phyloP scores from a whole-genome alignment of 2,113 vertebrate genomes.

The Nymphicus hollandicus region DNA sequence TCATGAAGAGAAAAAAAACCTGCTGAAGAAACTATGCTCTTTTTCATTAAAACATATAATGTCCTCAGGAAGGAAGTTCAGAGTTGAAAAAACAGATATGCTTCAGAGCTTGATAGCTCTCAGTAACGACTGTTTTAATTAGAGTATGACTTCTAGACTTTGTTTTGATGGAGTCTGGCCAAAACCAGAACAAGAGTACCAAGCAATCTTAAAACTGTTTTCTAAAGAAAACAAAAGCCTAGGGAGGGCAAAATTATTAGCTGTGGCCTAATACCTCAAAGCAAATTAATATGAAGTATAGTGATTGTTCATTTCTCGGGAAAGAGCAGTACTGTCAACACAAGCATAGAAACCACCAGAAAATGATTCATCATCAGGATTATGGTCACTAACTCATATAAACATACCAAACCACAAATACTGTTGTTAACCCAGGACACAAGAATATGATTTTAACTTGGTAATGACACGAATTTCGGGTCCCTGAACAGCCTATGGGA shows the following conservation, averaged over 20 bases:
- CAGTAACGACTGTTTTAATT: conserved; percentile 33
- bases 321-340: not conserved
- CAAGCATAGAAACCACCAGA: not conserved
- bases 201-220: not conserved
- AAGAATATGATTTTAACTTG: not conserved
- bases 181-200: not conserved
- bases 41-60: conserved; percentile 35
- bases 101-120: not conserved
- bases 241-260: conserved; percentile 36
- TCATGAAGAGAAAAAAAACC: not conserved
- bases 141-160: conserved; percentile 12
- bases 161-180: conserved; percentile 35
- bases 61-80: conserved; percentile 50
- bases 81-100: conserved; percentile 42
- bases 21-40: conserved; percentile 29
- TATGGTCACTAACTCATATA: not conserved
- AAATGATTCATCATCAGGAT: not conserved
- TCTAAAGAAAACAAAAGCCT: conserved; percentile 51
- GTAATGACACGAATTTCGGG: not conserved
- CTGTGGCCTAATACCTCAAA: conserved; percentile 32
- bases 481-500: not conserved
- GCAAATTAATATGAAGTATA: not conserved
- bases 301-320: not conserved
- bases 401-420: not conserved
- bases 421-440: not conserved